Base-by-base conservation (phyloP, 2,888 invertebrate species). In the Epistrophella euchroma region DNA sequence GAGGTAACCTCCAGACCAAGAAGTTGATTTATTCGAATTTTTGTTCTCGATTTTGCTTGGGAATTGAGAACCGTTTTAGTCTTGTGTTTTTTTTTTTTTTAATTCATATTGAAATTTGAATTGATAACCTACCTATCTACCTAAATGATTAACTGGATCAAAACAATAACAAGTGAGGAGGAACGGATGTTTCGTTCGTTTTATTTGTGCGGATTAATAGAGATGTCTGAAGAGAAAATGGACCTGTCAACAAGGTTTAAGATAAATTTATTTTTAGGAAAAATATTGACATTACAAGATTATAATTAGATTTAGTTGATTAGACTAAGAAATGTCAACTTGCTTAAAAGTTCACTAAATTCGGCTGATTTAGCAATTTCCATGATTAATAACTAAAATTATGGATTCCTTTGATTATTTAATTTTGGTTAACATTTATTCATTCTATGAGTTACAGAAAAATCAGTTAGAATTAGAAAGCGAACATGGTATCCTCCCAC, bases 1-100 rank as follows among this genome's bases (percentile, higher is more conserved):
- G 86, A 86, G 86, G 81, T 81, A 86, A 86, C 81, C 74, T 77
- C 73, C 22, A 50, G 68, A 50, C 37, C 50, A 45, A 58, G 70
- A 64, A 56, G 77, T 77, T 86, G 76, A 86, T 81, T 81, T 78
- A 77, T 74, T 43, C 2, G 22, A 72, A 35, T 52, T 66, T 50
- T 66, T 40, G 43, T 17, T 17, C 6, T 35, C 19, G 15, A 25
- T 64, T 64, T 40, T 22, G 35, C 35, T 15, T 37, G 15, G 9
- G 37, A 58, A 19, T 37, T 15, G 22, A 50, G 9, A 28, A 40
- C 40, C n/a, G 43, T 43, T 43, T 43, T 43, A 4, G 43, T 11
- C 15, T 4, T n/a, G n/a, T n/a, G 15, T 15, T 15, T 43, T n/a
- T 43, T 43, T 43, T 55, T n/a, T 52, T 52, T 28, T 13, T 25